Base-by-base conservation (phyloP, 2,797 vertebrate species). In the Coilia nasus region DNA sequence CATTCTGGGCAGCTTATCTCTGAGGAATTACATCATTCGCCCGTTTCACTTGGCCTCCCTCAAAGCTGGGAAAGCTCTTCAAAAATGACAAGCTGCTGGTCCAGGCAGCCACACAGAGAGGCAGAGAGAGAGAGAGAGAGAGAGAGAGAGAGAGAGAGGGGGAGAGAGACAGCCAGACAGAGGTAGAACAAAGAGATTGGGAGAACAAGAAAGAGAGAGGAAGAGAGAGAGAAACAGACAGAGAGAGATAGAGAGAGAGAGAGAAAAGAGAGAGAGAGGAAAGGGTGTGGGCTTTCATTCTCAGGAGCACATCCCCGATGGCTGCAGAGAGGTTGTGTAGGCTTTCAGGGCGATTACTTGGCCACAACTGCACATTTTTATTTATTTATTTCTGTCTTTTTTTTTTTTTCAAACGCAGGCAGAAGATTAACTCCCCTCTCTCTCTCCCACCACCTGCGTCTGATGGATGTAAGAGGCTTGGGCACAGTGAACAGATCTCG, bases 21-120 rank as follows among this genome's bases (percentile, higher is more conserved):
- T 86, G 92, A 92, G 94, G 92, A 94, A 94, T 95, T 90, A 94
- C 94, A 94, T 94, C 94, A 95, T 91, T 91, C 90, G 90, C 71
- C 86, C 85, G 11, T 92, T 84, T 91, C 92, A 93, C 92, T 89
- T 87, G 90, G 90, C 88, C 90, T 84, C 67, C 85, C 87, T 92
- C 87, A 80, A 89, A 93, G 92, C 90, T 94, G 93, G 93, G 93
- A 94, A 94, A 93, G 90, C 93, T 93, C 89, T 87, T 93, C 92
- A 93, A 93, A 93, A 92, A 92, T 92, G 93, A 94, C 92, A 93
- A 93, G 91, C 90, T 47, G 81, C 91, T 91, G 89, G 90, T 90
- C 82, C 91, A 92, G 91, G 92, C 90, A 91, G 90, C 90, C 84
- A 86, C 89, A 90, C 88, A 64, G 0, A 56, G 31, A 19, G 80